A percentile compares a stretch with the other conserved stretches of the same genome.
These are phyloP conservation scores for Stictonetta naevosa DNA, from an alignment of 2,113 vertebrate species.

Conservation along the genomic window DNA sequence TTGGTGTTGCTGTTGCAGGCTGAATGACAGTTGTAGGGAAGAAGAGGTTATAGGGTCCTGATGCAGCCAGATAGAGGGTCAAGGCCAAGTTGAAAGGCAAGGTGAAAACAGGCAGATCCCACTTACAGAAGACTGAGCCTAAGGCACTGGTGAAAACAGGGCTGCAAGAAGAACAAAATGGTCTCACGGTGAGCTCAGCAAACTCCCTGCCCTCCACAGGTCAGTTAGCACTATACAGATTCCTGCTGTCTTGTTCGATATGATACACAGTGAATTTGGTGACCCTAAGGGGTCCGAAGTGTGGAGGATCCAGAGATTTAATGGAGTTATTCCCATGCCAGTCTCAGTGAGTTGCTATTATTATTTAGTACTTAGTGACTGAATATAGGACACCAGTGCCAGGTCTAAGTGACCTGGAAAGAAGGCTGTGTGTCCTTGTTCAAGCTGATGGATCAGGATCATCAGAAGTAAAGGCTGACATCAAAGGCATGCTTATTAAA, in stretches of 20 bases:
- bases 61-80: slow-evolving; percentile 90
- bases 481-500: not conserved
- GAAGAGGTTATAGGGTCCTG: slow-evolving; percentile 87
- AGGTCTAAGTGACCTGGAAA: not conserved
- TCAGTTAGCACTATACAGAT: not conserved
- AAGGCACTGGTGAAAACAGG: slow-evolving; percentile 90
- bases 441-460: not conserved
- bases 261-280: not conserved
- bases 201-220: not conserved
- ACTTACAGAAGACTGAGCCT: slow-evolving; percentile 87
- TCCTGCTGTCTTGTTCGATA: not conserved
- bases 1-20: slow-evolving; percentile 78
- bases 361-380: not conserved
- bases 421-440: not conserved
- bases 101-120: slow-evolving; percentile 94
- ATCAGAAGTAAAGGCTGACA: not conserved
- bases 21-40: slow-evolving; percentile 83
- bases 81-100: slow-evolving; percentile 93
- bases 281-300: not conserved
- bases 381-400: rapidly evolving
- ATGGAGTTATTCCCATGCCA: not conserved
- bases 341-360: rapidly evolving
- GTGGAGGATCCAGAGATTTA: not conserved
- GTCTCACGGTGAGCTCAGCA: not conserved
- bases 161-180: slow-evolving; percentile 73